These are phyloP conservation scores for Eledone cirrhosa DNA, from an alignment of 2,888 invertebrate genomes.

Conservation along the genomic window DNA sequence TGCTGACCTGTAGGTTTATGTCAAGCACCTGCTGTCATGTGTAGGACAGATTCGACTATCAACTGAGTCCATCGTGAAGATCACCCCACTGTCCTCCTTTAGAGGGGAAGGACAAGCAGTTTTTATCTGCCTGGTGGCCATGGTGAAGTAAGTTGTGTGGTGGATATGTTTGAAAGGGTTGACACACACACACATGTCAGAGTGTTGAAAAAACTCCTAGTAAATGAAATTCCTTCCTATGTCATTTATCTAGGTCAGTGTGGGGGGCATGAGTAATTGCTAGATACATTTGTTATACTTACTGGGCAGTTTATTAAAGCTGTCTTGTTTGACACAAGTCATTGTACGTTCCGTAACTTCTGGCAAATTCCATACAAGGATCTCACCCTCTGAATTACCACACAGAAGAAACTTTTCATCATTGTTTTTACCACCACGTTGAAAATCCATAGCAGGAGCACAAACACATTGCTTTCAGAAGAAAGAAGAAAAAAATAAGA, in stretches of 20 bases:
- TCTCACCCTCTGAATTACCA: conserved; percentile 91
- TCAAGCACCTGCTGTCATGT: no score
- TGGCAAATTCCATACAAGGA: conserved; percentile 89
- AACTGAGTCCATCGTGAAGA: no score
- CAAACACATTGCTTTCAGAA: conserved; percentile 80
- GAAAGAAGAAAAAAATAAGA: not conserved
- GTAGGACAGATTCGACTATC: no score
- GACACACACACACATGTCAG: no score
- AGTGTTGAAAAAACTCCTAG: no score
- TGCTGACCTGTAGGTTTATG: no score
- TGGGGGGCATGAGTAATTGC: not conserved
- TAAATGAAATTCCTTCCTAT: no score
- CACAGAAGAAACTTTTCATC: conserved; percentile 75
- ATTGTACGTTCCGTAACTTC: conserved; percentile 78
- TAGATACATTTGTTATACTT: conserved; percentile 19
- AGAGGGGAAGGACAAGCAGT: no score
- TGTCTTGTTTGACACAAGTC: conserved; percentile 73
- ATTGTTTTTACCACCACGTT: conserved; percentile 71
- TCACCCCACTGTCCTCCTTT: no score
- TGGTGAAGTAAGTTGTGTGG: no score
- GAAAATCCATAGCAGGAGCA: conserved; percentile 87
- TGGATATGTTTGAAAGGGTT: no score
- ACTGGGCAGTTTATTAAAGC: conserved; percentile 69
- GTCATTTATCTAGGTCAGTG: not conserved
- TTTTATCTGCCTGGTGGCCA: no score